Evolutionary conservation across 2,113 vertebrate genomes (phyloP).

Genomic region (Calyptomena viridis): DNA sequence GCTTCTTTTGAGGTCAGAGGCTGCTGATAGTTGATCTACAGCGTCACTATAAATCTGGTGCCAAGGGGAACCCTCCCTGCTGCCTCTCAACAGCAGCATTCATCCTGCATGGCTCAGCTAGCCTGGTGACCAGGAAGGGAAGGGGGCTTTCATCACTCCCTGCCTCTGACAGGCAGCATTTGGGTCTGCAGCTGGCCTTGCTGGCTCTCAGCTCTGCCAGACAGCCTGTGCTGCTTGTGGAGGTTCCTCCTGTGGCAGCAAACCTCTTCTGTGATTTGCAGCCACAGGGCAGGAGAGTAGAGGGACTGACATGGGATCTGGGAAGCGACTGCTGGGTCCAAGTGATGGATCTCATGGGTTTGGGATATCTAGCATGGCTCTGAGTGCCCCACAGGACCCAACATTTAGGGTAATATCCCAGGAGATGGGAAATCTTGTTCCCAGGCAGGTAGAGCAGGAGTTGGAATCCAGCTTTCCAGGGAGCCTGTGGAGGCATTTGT

Average conservation of each 20-base stretch:
- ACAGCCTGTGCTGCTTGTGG: neutral
- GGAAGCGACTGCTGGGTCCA: neutral
- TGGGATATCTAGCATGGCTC: neutral
- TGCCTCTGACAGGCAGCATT: neutral
- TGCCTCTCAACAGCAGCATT: neutral
- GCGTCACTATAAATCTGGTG: neutral
- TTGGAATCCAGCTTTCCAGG: neutral
- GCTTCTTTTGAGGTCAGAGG: conserved; percentile 17
- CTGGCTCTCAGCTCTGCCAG: neutral
- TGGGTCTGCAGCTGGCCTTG: neutral
- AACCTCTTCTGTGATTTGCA: neutral
- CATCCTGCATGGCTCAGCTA: neutral
- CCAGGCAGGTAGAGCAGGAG: neutral
- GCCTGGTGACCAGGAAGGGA: neutral
- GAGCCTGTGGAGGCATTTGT: neutral
- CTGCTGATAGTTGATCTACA: conserved; percentile 12
- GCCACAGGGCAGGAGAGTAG: neutral
- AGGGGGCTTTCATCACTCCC: neutral
- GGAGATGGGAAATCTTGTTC: neutral
- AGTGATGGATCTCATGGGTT: neutral
- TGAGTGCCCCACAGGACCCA: neutral
- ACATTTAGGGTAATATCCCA: neutral
- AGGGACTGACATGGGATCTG: neutral
- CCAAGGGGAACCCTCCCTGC: neutral
- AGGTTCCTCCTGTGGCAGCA: neutral